Percentiles rank a stretch among this genome's conserved stretches.
Conservation (phyloP, 2,113 vertebrate genomes). For the Mesitornis unicolor region DNA sequence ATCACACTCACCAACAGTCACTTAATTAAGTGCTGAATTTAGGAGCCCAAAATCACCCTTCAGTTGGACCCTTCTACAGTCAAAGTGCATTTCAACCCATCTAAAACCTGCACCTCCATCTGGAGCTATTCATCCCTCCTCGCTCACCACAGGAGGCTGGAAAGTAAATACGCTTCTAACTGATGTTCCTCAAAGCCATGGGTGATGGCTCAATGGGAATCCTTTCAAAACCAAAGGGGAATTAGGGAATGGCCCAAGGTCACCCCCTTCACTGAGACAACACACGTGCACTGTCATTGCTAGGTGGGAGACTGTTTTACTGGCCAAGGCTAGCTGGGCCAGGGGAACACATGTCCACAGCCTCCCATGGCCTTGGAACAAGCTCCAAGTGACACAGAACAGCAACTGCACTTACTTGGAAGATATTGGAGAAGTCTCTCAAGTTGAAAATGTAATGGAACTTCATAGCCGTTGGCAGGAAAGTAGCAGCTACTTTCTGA, state of each 20-base stretch:
- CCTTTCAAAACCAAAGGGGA: background rate
- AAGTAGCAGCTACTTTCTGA: conserved; percentile 79
- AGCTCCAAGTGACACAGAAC: background rate
- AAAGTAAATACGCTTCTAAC: background rate
- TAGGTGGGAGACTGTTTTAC: background rate
- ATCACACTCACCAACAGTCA: background rate
- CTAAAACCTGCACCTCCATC: background rate
- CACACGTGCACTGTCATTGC: background rate
- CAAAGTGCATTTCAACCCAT: background rate
- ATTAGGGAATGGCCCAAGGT: background rate
- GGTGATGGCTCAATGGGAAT: background rate
- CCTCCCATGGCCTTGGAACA: rapidly evolving
- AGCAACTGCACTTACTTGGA: conserved; percentile 81
- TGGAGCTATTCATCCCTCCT: background rate
- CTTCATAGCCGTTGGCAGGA: conserved; percentile 91
- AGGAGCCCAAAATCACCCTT: background rate
- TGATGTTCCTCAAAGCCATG: background rate
- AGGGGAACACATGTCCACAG: background rate
- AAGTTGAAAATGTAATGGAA: conserved; percentile 97
- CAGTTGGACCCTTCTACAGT: background rate
- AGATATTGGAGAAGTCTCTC: conserved; percentile 92
- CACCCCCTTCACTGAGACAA: background rate
- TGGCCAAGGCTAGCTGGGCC: background rate
- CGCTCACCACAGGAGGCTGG: background rate
- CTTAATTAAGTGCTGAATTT: background rate